Conservation (phyloP, 2,113 vertebrate genomes). For the Nanger granti region DNA sequence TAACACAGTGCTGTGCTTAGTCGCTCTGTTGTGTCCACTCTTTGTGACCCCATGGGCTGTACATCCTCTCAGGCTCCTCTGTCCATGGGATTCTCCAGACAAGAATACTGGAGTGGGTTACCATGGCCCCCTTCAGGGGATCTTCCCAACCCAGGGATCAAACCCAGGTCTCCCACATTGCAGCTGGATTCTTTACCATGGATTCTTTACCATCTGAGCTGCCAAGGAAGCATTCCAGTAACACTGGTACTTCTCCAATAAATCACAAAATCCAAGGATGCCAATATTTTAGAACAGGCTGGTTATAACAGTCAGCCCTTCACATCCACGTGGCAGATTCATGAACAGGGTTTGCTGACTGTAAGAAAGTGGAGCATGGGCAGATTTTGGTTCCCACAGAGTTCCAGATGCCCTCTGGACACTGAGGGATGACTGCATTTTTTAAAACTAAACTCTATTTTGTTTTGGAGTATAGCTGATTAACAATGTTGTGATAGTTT, state of each 20-base stretch:
- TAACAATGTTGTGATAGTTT: background rate
- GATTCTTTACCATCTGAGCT: background rate
- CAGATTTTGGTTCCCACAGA: background rate
- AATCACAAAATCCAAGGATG: slow-evolving; percentile 2
- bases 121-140: background rate
- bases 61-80: background rate
- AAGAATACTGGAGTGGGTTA: background rate
- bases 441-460: background rate
- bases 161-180: background rate
- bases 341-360: background rate
- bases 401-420: background rate
- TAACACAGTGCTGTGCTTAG: background rate
- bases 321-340: background rate
- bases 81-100: background rate
- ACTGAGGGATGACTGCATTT: background rate
- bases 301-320: background rate
- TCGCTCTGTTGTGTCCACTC: fast-evolving
- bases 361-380: background rate
- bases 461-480: background rate
- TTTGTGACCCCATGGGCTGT: background rate
- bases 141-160: background rate
- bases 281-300: background rate
- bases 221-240: background rate
- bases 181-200: background rate
- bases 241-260: background rate